Percentiles rank a stretch among this genome's conserved stretches.
Evolutionary conservation across 2,797 vertebrate genomes (phyloP).

Genomic region (Notolabrus celidotus): DNA sequence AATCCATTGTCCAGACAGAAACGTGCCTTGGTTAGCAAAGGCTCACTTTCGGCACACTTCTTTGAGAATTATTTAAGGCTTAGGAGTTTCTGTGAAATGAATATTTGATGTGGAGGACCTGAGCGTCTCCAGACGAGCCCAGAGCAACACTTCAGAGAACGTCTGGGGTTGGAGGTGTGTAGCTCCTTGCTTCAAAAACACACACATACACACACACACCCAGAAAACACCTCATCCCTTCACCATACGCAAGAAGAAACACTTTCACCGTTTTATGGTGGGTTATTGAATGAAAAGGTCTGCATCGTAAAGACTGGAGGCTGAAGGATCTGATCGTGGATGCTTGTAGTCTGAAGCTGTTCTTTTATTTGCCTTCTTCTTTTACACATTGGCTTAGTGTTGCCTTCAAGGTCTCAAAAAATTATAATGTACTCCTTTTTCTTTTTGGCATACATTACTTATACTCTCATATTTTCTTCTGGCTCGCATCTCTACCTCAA

Average conservation of each 20-base stretch:
- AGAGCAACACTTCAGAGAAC: slow-evolving; percentile 85
- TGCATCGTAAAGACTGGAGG: slow-evolving; percentile 36
- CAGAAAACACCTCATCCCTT: slow-evolving; percentile 28
- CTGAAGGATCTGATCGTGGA: slow-evolving; percentile 26
- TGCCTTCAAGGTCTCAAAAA: slow-evolving; percentile 13
- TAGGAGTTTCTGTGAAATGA: slow-evolving; percentile 86
- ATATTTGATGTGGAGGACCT: slow-evolving; percentile 89
- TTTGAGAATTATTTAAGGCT: slow-evolving; percentile 91
- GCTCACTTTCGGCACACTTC: slow-evolving; percentile 80
- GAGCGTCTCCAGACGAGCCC: slow-evolving; percentile 77
- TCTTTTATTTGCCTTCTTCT: slow-evolving; percentile 15
- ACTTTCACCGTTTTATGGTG: slow-evolving; percentile 35
- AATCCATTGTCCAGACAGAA: slow-evolving; percentile 85
- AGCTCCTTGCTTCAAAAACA: slow-evolving; percentile 56
- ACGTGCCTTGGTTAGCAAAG: slow-evolving; percentile 84
- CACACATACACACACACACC: slow-evolving; percentile 47
- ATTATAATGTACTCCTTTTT: neutral
- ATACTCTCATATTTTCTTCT: slow-evolving; percentile 14
- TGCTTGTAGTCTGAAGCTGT: slow-evolving; percentile 14
- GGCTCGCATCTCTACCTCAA: slow-evolving; percentile 4
- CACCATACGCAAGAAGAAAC: slow-evolving; percentile 46
- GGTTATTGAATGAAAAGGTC: slow-evolving; percentile 49
- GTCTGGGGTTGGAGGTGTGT: slow-evolving; percentile 69
- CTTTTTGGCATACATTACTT: neutral
- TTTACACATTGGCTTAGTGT: too few relatives aligned